Evolutionary conservation across 1,140 invertebrate genomes (phyloP).

Genomic region (Pectinophora gossypiella): DNA sequence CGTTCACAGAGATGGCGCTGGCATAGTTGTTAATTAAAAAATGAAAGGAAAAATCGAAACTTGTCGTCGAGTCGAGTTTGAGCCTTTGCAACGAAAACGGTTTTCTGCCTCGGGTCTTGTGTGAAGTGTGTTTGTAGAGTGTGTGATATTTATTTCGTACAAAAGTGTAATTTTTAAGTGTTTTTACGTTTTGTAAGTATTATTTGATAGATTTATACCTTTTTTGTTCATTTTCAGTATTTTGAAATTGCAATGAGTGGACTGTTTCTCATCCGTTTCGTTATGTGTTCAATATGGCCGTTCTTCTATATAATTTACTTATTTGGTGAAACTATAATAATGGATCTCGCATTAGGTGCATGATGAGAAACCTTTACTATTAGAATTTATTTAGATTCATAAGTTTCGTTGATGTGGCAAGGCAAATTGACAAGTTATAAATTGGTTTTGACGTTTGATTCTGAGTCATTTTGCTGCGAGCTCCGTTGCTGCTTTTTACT

Average conservation of each 20-base stretch:
- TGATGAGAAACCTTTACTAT: not conserved
- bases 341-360: not conserved
- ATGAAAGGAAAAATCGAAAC: conserved; percentile 62
- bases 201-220: conserved; percentile 7
- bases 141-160: conserved; percentile 55
- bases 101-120: conserved; percentile 68
- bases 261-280: conserved; percentile 13
- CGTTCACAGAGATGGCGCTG: conserved; percentile 40
- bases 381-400: not conserved
- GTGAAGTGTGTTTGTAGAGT: conserved; percentile 61
- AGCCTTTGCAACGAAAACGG: conserved; percentile 57
- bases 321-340: not conserved
- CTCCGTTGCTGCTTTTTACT: conserved; percentile 26
- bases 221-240: not conserved
- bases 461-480: conserved; percentile 59
- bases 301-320: conserved; percentile 51
- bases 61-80: conserved; percentile 44
- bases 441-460: conserved; percentile 64
- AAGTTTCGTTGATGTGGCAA: conserved; percentile 60
- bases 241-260: conserved; percentile 10
- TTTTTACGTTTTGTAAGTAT: conserved; percentile 62
- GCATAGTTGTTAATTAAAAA: conserved; percentile 22
- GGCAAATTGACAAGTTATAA: conserved; percentile 46
- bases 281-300: conserved; percentile 68
- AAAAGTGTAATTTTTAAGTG: conserved; percentile 55